Evolutionary conservation across 2,113 vertebrate species (phyloP).

Genomic region (Manacus vitellinus): DNA sequence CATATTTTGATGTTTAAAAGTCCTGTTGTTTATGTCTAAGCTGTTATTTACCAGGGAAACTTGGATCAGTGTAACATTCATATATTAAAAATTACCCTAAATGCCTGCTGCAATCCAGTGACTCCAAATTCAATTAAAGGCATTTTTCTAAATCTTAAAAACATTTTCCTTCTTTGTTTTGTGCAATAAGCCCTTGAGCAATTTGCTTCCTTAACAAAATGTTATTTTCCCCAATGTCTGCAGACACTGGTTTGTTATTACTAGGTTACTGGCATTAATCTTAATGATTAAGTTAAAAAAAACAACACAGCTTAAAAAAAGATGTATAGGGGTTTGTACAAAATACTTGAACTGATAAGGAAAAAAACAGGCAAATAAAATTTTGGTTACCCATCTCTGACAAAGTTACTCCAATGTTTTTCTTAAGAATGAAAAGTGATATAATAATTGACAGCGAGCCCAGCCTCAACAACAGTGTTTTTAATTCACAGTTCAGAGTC

Average conservation of each 20-base stretch:
- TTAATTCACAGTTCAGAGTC: not conserved
- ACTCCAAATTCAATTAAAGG: slow-evolving; percentile 38
- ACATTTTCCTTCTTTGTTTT: slow-evolving; percentile 28
- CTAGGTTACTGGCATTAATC: not conserved
- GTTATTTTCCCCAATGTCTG: slow-evolving; percentile 1
- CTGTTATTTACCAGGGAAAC: slow-evolving; percentile 22
- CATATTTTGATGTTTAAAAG: slow-evolving; percentile 19
- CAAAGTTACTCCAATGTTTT: not conserved
- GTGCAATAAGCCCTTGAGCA: slow-evolving; percentile 33
- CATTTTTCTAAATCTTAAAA: slow-evolving; percentile 15
- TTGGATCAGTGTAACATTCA: slow-evolving; percentile 5
- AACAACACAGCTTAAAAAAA: not conserved
- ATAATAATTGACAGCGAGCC: not conserved
- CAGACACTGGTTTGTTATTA: not conserved
- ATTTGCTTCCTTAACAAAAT: slow-evolving; percentile 25
- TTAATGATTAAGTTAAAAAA: not conserved
- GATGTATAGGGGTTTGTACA: not conserved
- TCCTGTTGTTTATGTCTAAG: slow-evolving; percentile 17
- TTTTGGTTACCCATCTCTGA: not conserved
- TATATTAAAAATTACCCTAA: slow-evolving; percentile 52
- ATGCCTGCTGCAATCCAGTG: slow-evolving; percentile 2
- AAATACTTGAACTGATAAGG: not conserved
- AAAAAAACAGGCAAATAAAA: not conserved
- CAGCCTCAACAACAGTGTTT: not conserved
- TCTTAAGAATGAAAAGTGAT: not conserved